Evolutionary conservation across 2,113 vertebrate species (phyloP).

Genomic region (Solenodon paradoxus): DNA sequence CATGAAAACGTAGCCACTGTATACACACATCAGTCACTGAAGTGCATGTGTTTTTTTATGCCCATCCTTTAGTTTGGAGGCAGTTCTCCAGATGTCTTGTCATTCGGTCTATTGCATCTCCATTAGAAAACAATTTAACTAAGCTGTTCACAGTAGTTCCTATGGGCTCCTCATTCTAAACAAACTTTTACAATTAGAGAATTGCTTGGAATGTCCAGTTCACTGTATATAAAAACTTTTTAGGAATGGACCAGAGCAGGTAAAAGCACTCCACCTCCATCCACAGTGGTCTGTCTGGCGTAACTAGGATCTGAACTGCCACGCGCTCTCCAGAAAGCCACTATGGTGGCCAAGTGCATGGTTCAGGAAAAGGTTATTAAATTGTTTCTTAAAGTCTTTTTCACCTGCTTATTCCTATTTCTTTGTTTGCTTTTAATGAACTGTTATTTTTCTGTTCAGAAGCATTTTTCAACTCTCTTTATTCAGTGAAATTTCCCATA

Average conservation of each 20-base stretch:
- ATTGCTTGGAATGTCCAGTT: neutral
- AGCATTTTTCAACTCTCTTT: neutral
- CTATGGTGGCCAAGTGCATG: neutral
- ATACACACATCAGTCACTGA: neutral
- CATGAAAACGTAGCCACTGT: neutral
- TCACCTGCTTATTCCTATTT: neutral
- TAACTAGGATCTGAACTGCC: neutral
- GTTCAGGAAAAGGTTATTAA: neutral
- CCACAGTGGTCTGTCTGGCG: neutral
- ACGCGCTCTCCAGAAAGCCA: neutral
- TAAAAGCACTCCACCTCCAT: neutral
- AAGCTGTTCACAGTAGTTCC: neutral
- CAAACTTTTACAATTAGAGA: neutral
- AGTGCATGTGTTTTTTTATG: neutral
- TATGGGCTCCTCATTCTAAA: neutral
- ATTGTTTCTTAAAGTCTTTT: neutral
- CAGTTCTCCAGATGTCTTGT: neutral
- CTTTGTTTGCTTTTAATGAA: neutral
- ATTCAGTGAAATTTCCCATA: constrained; percentile 2
- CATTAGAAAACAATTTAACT: neutral
- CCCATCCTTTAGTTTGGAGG: neutral
- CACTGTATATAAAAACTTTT: neutral
- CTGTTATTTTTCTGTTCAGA: neutral
- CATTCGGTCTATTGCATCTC: neutral
- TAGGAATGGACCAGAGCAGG: neutral